These are phyloP conservation scores for Colletes latitarsis DNA, from an alignment of 1,140 invertebrate genomes.

Conservation along the genomic window DNA sequence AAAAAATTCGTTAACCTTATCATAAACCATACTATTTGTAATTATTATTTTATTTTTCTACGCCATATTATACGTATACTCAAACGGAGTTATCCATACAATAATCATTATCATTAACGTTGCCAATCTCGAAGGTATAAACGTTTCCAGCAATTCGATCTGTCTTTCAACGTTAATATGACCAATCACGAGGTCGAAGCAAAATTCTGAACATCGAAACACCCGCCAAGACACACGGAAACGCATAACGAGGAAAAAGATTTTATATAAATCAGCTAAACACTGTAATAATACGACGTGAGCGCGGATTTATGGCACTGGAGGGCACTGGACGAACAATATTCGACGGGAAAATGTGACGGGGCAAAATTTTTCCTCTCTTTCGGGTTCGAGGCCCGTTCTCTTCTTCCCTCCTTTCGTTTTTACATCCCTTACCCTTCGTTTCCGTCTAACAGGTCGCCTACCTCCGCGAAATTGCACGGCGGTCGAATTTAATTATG, in stretches of 20 bases:
- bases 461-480: constrained; percentile 63
- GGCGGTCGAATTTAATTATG: constrained; percentile 78
- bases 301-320: constrained; percentile 28
- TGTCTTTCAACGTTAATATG: no score
- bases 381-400: not conserved
- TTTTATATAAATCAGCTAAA: constrained; percentile 41
- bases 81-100: no score
- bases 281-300: constrained; percentile 34
- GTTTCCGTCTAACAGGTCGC: constrained; percentile 20
- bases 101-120: no score
- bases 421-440: constrained; percentile 35
- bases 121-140: no score
- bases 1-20: no score
- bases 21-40: no score
- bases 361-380: constrained; percentile 35
- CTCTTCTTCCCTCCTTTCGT: constrained; percentile 29
- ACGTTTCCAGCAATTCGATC: no score
- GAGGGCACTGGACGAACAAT: constrained; percentile 22
- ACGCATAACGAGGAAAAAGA: not conserved
- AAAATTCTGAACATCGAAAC: no score
- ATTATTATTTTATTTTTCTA: no score
- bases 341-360: constrained; percentile 25
- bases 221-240: no score
- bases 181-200: no score
- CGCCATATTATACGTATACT: no score